phyloP scores from a whole-genome alignment of 2,888 invertebrate species.

The Scrobipalpa atriplicella region DNA sequence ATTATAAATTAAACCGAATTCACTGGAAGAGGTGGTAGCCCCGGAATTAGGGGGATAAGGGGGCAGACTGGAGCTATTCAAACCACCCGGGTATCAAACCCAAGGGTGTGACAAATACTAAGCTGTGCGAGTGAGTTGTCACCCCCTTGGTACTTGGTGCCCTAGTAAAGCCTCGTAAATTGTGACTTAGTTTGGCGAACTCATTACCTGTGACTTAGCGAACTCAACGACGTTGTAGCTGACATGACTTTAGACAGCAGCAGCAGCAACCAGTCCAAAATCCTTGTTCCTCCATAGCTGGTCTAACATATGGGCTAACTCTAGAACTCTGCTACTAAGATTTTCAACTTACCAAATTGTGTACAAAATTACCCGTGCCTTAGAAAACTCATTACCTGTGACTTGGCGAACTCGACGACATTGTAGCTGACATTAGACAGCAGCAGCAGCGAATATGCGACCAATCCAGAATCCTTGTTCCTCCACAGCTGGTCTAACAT shows the following conservation, averaged over 20 bases:
- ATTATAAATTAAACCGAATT: no score
- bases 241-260: slow-evolving; percentile 97
- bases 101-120: no score
- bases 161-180: no score
- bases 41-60: no score
- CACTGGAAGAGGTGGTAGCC: no score
- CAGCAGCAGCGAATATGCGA: slow-evolving; percentile 96
- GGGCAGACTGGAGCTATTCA: no score
- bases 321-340: slow-evolving; percentile 96
- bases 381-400: slow-evolving; percentile 97
- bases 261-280: slow-evolving; percentile 94
- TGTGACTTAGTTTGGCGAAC: no score
- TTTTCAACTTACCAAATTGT: no score
- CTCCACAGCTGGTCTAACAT: slow-evolving; percentile 98
- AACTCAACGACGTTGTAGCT: slow-evolving; percentile 99
- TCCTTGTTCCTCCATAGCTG: slow-evolving; percentile 97
- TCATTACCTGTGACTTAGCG: slow-evolving; percentile 96
- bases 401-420: slow-evolving; percentile 99
- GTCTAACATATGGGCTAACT: slow-evolving; percentile 97
- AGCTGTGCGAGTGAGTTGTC: no score
- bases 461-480: slow-evolving; percentile 97
- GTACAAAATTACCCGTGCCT: slow-evolving; percentile 87
- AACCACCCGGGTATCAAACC: no score
- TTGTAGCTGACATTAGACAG: slow-evolving; percentile 99
- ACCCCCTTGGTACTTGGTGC: no score